Evolutionary conservation across 2,888 invertebrate species (phyloP).

Genomic region (Aspidiotus destructor): DNA sequence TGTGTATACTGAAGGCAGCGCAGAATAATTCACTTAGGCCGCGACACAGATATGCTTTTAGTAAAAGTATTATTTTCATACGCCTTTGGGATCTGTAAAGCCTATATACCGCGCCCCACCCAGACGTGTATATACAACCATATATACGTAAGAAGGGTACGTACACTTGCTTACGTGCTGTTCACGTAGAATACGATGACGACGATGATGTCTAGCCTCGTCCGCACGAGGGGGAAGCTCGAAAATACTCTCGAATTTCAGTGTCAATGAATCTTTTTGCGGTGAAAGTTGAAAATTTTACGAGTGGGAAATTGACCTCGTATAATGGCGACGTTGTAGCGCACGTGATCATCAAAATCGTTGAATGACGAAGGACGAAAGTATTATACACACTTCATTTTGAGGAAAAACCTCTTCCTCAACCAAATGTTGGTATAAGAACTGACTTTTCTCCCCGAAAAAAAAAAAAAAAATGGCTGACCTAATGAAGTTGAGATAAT

Average conservation of each 20-base stretch:
- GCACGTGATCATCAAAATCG: not conserved
- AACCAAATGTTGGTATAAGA: too few species aligned
- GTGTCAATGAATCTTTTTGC: not conserved
- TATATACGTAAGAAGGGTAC: not conserved
- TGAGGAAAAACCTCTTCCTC: too few species aligned
- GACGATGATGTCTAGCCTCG: not conserved
- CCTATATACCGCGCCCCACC: constrained; percentile 15
- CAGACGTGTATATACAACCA: not conserved
- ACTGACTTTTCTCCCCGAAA: too few species aligned
- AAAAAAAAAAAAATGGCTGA: too few species aligned
- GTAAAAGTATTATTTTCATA: constrained; percentile 40
- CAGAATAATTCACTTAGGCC: constrained; percentile 35
- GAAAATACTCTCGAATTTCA: constrained; percentile 12
- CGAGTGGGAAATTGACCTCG: not conserved
- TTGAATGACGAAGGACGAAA: not conserved
- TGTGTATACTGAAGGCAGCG: constrained; percentile 29
- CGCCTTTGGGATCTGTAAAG: constrained; percentile 36
- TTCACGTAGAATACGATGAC: not conserved
- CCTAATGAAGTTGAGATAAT: too few species aligned
- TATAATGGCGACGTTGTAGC: not conserved
- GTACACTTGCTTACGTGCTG: not conserved
- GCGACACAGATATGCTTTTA: constrained; percentile 41
- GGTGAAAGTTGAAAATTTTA: not conserved
- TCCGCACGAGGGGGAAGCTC: not conserved
- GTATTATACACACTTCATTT: too few species aligned